Evolutionary conservation across 2,113 vertebrate genomes (phyloP).

Genomic region (Cottus gobio): DNA sequence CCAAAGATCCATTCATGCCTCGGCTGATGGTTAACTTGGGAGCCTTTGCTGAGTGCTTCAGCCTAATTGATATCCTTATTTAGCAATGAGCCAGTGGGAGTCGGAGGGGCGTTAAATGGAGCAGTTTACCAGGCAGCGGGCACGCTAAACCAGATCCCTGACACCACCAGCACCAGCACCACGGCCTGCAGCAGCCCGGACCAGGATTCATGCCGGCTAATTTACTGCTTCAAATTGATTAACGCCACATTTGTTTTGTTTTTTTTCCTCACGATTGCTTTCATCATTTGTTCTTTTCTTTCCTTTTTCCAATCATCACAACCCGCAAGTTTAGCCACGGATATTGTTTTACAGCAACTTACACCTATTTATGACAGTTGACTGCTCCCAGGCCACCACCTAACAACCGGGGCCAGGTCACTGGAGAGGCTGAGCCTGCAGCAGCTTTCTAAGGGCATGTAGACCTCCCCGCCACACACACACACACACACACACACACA

Average conservation of each 20-base stretch:
- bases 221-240: slow-evolving; percentile 66
- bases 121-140: slow-evolving; percentile 83
- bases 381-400: slow-evolving; percentile 51
- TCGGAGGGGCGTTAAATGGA: slow-evolving; percentile 84
- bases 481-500: background rate
- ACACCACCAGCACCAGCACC: slow-evolving; percentile 58
- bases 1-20: slow-evolving; percentile 86
- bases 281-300: slow-evolving; percentile 30
- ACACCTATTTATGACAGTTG: slow-evolving; percentile 62
- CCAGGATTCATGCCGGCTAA: slow-evolving; percentile 73
- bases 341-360: slow-evolving; percentile 65
- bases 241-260: slow-evolving; percentile 49
- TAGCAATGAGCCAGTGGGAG: slow-evolving; percentile 85
- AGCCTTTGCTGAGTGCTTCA: slow-evolving; percentile 85
- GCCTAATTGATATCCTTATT: slow-evolving; percentile 89
- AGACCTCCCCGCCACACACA: background rate
- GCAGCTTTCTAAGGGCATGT: slow-evolving; percentile 31
- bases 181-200: slow-evolving; percentile 55
- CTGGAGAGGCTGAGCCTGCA: slow-evolving; percentile 28
- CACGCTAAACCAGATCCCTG: slow-evolving; percentile 76
- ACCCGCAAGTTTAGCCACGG: slow-evolving; percentile 21
- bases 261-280: slow-evolving; percentile 48
- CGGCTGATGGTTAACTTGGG: slow-evolving; percentile 87
- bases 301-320: slow-evolving; percentile 28
- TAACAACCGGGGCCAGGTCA: slow-evolving; percentile 46